Conservation (phyloP, 2,888 invertebrate genomes). For the Pomacea canaliculata region DNA sequence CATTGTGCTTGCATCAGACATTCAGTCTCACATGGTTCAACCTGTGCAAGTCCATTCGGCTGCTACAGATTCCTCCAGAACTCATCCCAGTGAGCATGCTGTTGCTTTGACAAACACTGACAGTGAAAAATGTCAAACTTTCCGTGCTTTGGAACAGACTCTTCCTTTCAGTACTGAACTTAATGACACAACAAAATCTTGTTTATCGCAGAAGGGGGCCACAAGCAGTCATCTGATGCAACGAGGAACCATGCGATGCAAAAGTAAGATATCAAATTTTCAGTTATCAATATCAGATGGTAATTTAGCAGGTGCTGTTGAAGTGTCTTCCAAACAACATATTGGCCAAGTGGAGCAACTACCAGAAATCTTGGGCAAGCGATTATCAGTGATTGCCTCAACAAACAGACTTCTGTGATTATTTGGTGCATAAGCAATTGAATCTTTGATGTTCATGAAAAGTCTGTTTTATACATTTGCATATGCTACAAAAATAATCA, state of each 20-base stretch:
- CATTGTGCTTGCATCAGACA: too few species aligned
- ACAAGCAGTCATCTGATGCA: not conserved
- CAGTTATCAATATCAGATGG: not conserved
- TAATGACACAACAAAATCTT: constrained; percentile 6
- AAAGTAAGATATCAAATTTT: not conserved
- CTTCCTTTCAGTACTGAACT: constrained; percentile 7
- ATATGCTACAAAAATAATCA: too few species aligned
- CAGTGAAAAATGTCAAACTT: constrained; percentile 16
- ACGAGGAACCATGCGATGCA: constrained; percentile 7
- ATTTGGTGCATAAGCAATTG: not conserved
- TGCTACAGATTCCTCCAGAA: too few species aligned
- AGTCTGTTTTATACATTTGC: too few species aligned
- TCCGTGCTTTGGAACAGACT: not conserved
- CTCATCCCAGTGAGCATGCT: not conserved
- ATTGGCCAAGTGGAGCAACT: constrained; percentile 13
- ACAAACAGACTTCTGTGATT: constrained; percentile 42
- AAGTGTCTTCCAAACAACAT: too few species aligned
- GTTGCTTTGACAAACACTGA: constrained; percentile 11
- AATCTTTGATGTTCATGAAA: not conserved
- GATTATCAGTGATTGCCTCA: constrained; percentile 44
- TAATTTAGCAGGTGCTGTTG: not conserved
- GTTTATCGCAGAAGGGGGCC: not conserved
- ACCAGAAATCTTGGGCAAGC: constrained; percentile 54
- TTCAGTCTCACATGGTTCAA: too few species aligned
- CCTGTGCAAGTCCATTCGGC: too few species aligned